A percentile compares a stretch with the other conserved stretches of the same genome.
phyloP scores from a whole-genome alignment of 1,140 invertebrate species.

The Hesperophylax magnus region DNA sequence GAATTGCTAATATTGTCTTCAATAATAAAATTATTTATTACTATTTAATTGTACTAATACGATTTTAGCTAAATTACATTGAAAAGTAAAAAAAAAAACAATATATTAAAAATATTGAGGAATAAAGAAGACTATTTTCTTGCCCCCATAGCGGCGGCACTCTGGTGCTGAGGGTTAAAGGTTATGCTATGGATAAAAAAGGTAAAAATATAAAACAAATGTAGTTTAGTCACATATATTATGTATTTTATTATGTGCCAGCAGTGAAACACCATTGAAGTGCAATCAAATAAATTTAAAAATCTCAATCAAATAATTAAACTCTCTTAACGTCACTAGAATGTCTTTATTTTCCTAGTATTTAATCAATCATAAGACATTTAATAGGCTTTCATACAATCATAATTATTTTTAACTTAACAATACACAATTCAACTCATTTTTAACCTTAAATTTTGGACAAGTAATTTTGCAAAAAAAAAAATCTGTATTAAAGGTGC shows the following conservation, averaged over 20 bases:
- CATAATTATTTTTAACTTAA: slow-evolving; percentile 17
- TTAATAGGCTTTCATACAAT: slow-evolving; percentile 53
- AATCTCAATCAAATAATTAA: slow-evolving; percentile 34
- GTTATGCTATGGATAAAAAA: not conserved
- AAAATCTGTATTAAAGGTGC: no score
- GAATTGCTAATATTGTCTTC: no score
- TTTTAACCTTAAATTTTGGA: no score
- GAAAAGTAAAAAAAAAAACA: no score
- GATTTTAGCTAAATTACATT: no score
- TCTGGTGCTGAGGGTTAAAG: no score
- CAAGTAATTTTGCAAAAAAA: no score
- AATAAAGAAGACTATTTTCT: no score
- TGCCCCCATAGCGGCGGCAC: no score
- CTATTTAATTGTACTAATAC: no score
- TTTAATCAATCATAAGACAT: slow-evolving; percentile 58
- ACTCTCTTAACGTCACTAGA: slow-evolving; percentile 30
- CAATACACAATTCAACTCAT: not conserved
- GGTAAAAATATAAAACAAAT: not conserved
- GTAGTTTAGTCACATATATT: slow-evolving; percentile 45
- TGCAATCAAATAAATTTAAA: slow-evolving; percentile 44
- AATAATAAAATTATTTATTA: no score
- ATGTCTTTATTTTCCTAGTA: slow-evolving; percentile 47
- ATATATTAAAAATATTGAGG: no score
- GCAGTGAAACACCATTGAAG: slow-evolving; percentile 44
- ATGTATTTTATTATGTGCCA: slow-evolving; percentile 49